Percentiles rank a stretch among this genome's conserved stretches.
Conservation (phyloP, 2,888 invertebrate genomes). For the Sphaeridia pumilis region DNA sequence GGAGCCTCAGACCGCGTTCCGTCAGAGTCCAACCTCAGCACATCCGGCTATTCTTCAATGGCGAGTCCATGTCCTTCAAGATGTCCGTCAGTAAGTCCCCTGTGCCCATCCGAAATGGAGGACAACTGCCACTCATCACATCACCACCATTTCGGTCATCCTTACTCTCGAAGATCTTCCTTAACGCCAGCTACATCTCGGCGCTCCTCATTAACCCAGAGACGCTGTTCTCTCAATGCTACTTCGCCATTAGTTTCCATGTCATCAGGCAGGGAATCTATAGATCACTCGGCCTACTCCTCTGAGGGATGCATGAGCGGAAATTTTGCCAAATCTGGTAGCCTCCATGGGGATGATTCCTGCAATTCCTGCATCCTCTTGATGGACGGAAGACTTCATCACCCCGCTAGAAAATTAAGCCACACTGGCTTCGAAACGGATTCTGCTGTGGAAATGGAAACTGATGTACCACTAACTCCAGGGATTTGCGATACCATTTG, state of each 20-base stretch:
- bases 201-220: constrained; percentile 38
- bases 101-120: constrained; percentile 63
- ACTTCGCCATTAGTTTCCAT: constrained; percentile 51
- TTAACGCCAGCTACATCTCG: constrained; percentile 33
- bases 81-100: constrained; percentile 67
- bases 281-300: constrained; percentile 13
- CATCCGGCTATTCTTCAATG: constrained; percentile 75
- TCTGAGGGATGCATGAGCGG: too few species aligned
- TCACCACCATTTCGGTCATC: constrained; percentile 6
- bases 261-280: constrained; percentile 13
- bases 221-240: constrained; percentile 36
- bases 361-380: too few species aligned
- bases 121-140: constrained; percentile 40
- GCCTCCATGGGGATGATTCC: too few species aligned
- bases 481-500: constrained; percentile 8
- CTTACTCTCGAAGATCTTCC: constrained; percentile 27
- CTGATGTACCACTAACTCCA: constrained; percentile 7
- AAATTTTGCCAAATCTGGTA: too few species aligned
- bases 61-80: constrained; percentile 71
- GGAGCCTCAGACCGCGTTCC: constrained; percentile 52
- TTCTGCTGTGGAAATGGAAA: constrained; percentile 33
- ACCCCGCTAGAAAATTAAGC: not conserved
- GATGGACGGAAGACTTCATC: not conserved
- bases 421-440: constrained; percentile 26
- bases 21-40: constrained; percentile 70